These are phyloP conservation scores for Butorides virescens DNA, from an alignment of 2,113 vertebrate species.

Conservation along the genomic window DNA sequence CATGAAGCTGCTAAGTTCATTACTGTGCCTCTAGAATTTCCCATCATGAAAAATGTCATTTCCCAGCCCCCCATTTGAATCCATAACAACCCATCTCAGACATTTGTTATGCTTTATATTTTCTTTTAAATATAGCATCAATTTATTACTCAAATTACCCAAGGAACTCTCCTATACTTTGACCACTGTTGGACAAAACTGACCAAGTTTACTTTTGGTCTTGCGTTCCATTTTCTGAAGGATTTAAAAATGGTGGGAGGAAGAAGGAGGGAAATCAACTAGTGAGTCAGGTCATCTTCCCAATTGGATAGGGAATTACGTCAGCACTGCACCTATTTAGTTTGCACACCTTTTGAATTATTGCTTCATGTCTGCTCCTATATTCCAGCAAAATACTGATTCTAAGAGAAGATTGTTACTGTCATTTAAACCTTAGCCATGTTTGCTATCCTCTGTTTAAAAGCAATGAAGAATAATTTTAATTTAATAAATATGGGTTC, in stretches of 20 bases:
- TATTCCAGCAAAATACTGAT: background rate
- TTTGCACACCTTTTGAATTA: background rate
- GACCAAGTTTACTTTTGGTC: background rate
- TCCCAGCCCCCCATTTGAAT: background rate
- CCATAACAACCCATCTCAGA: background rate
- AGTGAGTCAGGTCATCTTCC: background rate
- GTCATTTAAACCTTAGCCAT: background rate
- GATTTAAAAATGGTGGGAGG: background rate
- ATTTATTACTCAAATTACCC: background rate
- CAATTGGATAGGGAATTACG: background rate
- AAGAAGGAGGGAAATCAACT: background rate
- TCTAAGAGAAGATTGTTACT: background rate
- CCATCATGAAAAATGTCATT: background rate
- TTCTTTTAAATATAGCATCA: conserved; percentile 5
- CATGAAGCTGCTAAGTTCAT: background rate
- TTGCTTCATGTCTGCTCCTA: background rate
- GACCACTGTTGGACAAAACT: background rate
- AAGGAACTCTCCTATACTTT: background rate
- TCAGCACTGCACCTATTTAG: background rate
- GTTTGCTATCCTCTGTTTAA: background rate
- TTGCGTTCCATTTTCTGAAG: background rate
- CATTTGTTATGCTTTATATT: background rate
- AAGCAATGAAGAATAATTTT: background rate
- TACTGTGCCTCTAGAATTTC: background rate
- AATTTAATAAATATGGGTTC: background rate